Conservation (phyloP, 2,888 invertebrate species). For the Macropis europaea region DNA sequence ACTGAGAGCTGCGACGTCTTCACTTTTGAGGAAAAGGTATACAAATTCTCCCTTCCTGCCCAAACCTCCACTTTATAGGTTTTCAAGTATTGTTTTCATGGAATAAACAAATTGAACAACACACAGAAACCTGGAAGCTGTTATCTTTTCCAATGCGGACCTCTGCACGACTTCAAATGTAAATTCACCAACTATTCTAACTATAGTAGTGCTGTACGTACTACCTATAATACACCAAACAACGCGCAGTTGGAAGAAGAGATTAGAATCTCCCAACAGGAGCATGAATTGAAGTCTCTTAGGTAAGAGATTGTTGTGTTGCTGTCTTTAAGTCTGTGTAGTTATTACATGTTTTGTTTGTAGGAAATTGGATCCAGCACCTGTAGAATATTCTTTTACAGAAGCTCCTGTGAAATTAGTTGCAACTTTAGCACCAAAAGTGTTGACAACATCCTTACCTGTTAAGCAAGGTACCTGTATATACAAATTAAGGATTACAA, state of each 20-base stretch:
- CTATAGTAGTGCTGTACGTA: constrained; percentile 93
- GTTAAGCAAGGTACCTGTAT: constrained; percentile 69
- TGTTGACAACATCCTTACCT: constrained; percentile 61
- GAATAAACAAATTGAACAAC: not conserved
- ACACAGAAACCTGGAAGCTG: constrained; percentile 91
- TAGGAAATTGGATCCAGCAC: constrained; percentile 66
- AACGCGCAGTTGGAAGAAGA: constrained; percentile 84
- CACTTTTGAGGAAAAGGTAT: constrained; percentile 94
- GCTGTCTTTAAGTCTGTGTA: not conserved
- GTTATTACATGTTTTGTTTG: not conserved
- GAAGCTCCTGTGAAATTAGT: constrained; percentile 60
- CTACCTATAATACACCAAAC: constrained; percentile 81
- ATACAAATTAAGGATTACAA: not conserved
- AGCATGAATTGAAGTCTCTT: constrained; percentile 86
- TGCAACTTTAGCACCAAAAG: constrained; percentile 64
- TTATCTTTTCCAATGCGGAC: constrained; percentile 94
- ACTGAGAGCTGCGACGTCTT: constrained; percentile 94
- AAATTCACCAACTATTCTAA: constrained; percentile 94
- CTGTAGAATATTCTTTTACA: constrained; percentile 67
- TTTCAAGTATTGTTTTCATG: too few species aligned
- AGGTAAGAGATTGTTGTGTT: constrained; percentile 79
- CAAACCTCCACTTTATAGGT: too few species aligned
- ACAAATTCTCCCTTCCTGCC: not conserved
- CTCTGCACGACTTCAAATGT: constrained; percentile 94
- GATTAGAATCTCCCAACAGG: constrained; percentile 87